A percentile compares a stretch with the other conserved stretches of the same genome.
Conservation (phyloP, 2,113 vertebrate genomes). For the Chaetodon trifascialis region DNA sequence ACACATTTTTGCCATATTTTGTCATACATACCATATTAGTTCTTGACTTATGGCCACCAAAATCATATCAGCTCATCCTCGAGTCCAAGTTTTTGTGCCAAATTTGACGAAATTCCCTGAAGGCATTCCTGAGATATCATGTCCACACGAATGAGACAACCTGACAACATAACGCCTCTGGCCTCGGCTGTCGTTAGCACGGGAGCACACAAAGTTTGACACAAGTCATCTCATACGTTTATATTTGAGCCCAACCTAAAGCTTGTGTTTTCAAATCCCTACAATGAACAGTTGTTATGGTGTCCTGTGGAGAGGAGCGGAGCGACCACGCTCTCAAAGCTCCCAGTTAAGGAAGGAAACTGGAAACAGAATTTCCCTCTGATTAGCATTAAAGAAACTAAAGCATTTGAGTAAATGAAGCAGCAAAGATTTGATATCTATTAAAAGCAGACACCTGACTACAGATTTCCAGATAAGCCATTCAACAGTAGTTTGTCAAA, state of each 20-base stretch:
- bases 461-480: conserved; percentile 7
- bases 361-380: not conserved
- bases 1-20: too few species aligned
- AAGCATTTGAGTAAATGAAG: conserved; percentile 13
- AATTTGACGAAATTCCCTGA: too few species aligned
- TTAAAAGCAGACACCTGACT: conserved; percentile 7
- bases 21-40: too few species aligned
- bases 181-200: too few species aligned
- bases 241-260: not conserved
- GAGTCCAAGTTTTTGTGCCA: too few species aligned
- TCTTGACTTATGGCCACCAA: too few species aligned
- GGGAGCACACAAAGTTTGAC: not conserved
- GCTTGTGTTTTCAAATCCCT: not conserved
- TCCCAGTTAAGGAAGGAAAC: not conserved
- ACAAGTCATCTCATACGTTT: not conserved
- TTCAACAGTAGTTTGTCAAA: conserved; percentile 47
- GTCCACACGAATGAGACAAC: too few species aligned
- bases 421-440: conserved; percentile 11
- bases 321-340: not conserved
- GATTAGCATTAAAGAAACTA: not conserved
- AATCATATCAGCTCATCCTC: too few species aligned
- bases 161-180: too few species aligned
- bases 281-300: not conserved
- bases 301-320: not conserved
- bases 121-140: too few species aligned